Conservation (phyloP, 2,797 vertebrate species). For the Anas flavirostris region DNA sequence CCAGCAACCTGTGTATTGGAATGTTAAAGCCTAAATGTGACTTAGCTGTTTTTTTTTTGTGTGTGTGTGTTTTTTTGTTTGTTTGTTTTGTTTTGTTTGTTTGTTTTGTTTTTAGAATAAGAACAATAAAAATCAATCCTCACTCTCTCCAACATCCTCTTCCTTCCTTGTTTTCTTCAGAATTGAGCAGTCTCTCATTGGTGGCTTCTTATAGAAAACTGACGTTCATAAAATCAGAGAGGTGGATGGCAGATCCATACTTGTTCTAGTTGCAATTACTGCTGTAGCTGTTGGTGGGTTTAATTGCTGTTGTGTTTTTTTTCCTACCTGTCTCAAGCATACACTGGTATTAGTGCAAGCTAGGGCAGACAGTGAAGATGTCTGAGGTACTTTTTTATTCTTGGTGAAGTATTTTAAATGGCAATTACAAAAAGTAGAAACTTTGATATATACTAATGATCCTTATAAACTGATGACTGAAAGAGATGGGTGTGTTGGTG, state of each 20-base stretch:
- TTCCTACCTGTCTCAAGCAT: background rate
- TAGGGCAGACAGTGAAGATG: background rate
- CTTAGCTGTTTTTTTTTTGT: background rate
- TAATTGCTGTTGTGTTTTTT: background rate
- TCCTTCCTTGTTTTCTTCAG: background rate
- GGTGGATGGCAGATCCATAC: background rate
- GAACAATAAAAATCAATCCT: background rate
- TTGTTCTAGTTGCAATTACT: background rate
- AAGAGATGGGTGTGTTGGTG: background rate
- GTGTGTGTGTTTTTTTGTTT: too few species aligned
- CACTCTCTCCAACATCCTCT: background rate
- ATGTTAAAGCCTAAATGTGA: background rate
- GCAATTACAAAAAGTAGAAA: background rate
- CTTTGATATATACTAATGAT: background rate
- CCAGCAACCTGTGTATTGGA: background rate
- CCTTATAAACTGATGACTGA: background rate
- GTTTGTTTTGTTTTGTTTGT: background rate
- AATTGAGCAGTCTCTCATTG: background rate
- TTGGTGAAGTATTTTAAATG: background rate
- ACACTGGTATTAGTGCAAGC: background rate
- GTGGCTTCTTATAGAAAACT: background rate
- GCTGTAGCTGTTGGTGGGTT: background rate
- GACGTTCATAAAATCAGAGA: background rate
- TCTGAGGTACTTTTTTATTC: background rate
- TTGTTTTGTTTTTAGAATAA: background rate